Evolutionary conservation across 2,113 vertebrate genomes (phyloP).

Genomic region (Cyphomyrus plagiostoma): DNA sequence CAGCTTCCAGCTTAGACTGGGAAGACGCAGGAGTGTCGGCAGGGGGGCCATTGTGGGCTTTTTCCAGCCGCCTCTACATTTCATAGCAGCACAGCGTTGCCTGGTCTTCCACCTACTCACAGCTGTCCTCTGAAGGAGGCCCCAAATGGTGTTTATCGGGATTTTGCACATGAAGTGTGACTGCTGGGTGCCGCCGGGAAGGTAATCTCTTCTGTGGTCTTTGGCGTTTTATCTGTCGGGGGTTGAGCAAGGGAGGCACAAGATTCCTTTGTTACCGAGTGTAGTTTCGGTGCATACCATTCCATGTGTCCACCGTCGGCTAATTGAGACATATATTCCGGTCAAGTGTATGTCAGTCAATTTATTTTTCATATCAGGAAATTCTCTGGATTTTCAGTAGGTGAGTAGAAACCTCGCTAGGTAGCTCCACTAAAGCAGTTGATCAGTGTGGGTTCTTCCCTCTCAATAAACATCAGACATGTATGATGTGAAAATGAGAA

Average conservation of each 20-base stretch:
- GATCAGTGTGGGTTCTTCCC: background rate
- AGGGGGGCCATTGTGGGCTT: background rate
- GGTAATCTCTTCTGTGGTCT: background rate
- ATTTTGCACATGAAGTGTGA: background rate
- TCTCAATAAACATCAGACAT: background rate
- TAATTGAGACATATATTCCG: background rate
- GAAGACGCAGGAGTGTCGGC: background rate
- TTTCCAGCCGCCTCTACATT: background rate
- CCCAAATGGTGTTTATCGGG: background rate
- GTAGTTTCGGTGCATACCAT: background rate
- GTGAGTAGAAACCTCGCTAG: background rate
- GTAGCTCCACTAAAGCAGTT: background rate
- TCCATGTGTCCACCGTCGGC: background rate
- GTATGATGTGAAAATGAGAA: background rate
- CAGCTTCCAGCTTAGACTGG: background rate
- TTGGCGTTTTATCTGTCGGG: background rate
- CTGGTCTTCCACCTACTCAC: background rate
- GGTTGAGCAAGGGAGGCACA: background rate
- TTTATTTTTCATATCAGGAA: background rate
- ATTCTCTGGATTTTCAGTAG: background rate
- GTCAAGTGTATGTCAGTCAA: background rate
- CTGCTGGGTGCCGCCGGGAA: background rate
- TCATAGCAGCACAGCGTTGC: background rate
- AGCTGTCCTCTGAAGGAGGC: background rate
- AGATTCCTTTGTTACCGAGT: background rate